Percentiles rank a stretch among this genome's conserved stretches.
Conservation (phyloP, 2,888 invertebrate genomes). For the Megamerina dolium region DNA sequence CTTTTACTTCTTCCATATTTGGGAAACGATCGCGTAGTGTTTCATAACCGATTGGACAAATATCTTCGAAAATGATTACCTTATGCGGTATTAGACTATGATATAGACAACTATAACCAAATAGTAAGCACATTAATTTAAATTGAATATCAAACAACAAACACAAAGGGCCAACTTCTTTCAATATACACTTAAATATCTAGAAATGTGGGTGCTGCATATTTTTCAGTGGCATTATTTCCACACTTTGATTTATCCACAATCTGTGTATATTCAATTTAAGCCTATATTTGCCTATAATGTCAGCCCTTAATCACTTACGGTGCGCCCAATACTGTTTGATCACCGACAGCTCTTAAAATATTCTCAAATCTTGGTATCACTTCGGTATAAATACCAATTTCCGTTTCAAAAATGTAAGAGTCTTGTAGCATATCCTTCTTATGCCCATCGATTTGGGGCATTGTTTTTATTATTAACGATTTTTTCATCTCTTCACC, state of each 20-base stretch:
- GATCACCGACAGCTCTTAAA: conserved; percentile 11
- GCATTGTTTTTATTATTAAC: conserved; percentile 35
- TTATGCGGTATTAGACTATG: conserved; percentile 14
- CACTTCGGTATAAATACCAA: conserved; percentile 33
- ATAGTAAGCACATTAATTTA: too few relatives aligned
- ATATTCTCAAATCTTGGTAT: conserved; percentile 32
- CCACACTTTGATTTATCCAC: too few relatives aligned
- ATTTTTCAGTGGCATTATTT: too few relatives aligned
- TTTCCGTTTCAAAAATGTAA: conserved; percentile 31
- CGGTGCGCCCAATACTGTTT: conserved; percentile 4
- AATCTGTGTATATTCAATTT: too few relatives aligned
- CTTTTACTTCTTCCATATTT: conserved; percentile 15
- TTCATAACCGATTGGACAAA: conserved; percentile 14
- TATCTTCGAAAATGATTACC: conserved; percentile 21
- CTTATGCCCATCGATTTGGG: conserved; percentile 30
- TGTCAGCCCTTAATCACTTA: too few relatives aligned
- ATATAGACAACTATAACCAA: conserved; percentile 12
- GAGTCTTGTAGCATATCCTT: conserved; percentile 26
- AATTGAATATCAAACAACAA: too few relatives aligned
- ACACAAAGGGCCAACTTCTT: too few relatives aligned
- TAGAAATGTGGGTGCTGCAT: too few relatives aligned
- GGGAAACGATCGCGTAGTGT: conserved; percentile 10
- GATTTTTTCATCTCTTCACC: neutral
- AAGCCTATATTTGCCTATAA: too few relatives aligned
- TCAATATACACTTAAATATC: too few relatives aligned